These are phyloP conservation scores for Brachionus calyciflorus DNA, from an alignment of 1,140 invertebrate species.

Conservation along the genomic window DNA sequence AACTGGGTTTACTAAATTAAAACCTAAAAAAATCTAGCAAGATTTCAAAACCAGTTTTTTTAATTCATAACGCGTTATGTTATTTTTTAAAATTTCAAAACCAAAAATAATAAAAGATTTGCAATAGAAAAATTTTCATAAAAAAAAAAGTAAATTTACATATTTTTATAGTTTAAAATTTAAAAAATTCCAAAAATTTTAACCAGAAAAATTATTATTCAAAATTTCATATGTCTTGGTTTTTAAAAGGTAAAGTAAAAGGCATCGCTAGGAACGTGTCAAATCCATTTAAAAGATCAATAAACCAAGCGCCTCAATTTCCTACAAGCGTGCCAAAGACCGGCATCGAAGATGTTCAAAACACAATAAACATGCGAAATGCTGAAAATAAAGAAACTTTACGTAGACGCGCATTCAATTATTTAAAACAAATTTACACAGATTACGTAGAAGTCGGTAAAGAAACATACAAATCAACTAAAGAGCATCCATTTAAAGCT, in stretches of 20 bases:
- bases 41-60: too few relatives aligned
- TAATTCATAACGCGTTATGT: too few relatives aligned
- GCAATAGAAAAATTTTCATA: too few relatives aligned
- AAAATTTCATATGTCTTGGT: conserved; percentile 43
- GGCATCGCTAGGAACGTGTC: conserved; percentile 24
- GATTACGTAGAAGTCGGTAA: conserved; percentile 33
- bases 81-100: too few relatives aligned
- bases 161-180: too few relatives aligned
- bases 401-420: not conserved
- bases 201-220: too few relatives aligned
- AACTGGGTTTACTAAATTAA: too few relatives aligned
- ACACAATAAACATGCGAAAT: conserved; percentile 15
- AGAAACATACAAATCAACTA: conserved; percentile 7
- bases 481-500: conserved; percentile 21
- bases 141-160: too few relatives aligned
- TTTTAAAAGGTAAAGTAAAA: conserved; percentile 42
- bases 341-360: conserved; percentile 6
- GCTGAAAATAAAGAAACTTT: conserved; percentile 24
- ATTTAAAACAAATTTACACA: conserved; percentile 41
- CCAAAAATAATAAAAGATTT: too few relatives aligned
- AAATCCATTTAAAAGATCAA: conserved; percentile 25
- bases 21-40: too few relatives aligned
- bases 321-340: not conserved
- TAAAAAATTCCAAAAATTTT: too few relatives aligned
- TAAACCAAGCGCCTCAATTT: not conserved